phyloP scores from a whole-genome alignment of 2,888 invertebrate genomes.

The Amphimallon solstitiale region DNA sequence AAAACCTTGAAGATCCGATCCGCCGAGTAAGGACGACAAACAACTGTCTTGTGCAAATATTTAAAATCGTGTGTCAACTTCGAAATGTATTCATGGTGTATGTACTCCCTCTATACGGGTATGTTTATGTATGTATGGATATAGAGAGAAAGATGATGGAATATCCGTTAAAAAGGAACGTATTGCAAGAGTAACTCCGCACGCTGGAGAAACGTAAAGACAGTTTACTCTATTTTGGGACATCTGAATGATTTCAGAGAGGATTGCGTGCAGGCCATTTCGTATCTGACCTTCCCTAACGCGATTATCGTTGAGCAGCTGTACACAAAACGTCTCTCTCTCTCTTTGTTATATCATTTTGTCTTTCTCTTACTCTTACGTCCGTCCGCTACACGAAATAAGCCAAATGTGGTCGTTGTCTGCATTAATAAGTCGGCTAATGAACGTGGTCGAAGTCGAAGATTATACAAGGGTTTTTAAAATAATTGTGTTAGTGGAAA shows the following conservation, averaged over 20 bases:
- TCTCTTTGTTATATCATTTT: slow-evolving; percentile 14
- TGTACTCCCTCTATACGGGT: too few relatives aligned
- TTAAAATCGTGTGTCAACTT: slow-evolving; percentile 9
- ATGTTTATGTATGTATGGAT: too few relatives aligned
- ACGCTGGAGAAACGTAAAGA: not conserved
- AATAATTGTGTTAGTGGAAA: not conserved
- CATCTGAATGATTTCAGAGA: slow-evolving; percentile 2
- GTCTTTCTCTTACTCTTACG: not conserved
- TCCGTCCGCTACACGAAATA: not conserved
- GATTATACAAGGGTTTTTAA: not conserved
- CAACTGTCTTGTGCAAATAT: slow-evolving; percentile 23
- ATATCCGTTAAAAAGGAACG: too few relatives aligned
- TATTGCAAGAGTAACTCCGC: not conserved
- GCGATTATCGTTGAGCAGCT: slow-evolving; percentile 31
- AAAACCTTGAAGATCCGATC: slow-evolving; percentile 21
- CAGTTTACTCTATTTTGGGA: not conserved
- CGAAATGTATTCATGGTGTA: not conserved
- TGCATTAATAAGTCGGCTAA: not conserved
- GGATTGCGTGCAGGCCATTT: slow-evolving; percentile 30
- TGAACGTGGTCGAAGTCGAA: not conserved
- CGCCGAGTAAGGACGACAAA: slow-evolving; percentile 12
- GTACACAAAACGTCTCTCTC: slow-evolving; percentile 23
- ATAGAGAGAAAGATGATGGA: too few relatives aligned
- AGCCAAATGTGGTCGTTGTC: slow-evolving; percentile 13
- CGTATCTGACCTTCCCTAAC: slow-evolving; percentile 31